phyloP scores from a whole-genome alignment of 2,888 invertebrate species.

The Azorinus chamasolen region DNA sequence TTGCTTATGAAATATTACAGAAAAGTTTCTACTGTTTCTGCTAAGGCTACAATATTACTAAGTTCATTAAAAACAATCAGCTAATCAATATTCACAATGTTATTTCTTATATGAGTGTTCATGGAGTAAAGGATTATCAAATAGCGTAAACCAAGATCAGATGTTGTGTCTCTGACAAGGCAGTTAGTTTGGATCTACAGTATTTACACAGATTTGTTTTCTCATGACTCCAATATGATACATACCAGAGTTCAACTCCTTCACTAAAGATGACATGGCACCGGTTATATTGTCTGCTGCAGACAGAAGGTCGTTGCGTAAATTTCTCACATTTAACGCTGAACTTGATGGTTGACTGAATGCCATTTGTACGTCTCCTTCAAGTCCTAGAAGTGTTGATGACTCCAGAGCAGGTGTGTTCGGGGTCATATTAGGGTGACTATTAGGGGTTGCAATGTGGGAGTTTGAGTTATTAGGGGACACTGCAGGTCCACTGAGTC shows the following conservation, averaged over 20 bases:
- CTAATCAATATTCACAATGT: too few species aligned
- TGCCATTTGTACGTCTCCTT: constrained; percentile 87
- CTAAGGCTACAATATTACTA: too few species aligned
- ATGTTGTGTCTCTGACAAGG: too few species aligned
- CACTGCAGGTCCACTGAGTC: constrained; percentile 53
- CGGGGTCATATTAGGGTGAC: constrained; percentile 32
- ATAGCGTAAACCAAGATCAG: too few species aligned
- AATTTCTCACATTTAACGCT: constrained; percentile 71
- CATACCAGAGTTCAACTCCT: constrained; percentile 90
- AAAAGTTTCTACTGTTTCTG: too few species aligned
- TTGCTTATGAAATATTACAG: too few species aligned
- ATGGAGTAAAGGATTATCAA: too few species aligned
- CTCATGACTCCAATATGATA: background rate
- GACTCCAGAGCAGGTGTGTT: constrained; percentile 73
- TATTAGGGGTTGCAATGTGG: background rate
- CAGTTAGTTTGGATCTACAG: too few species aligned
- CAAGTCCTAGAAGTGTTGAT: constrained; percentile 81
- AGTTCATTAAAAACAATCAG: too few species aligned
- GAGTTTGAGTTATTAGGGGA: constrained; percentile 33
- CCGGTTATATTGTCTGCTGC: constrained; percentile 99
- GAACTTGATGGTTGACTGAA: constrained; percentile 81
- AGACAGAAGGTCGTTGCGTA: constrained; percentile 93
- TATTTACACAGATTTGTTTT: too few species aligned
- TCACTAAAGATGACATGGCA: constrained; percentile 98
- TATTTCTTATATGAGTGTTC: too few species aligned